phyloP scores from a whole-genome alignment of 2,797 vertebrate genomes.

The Cottoperca gobio region DNA sequence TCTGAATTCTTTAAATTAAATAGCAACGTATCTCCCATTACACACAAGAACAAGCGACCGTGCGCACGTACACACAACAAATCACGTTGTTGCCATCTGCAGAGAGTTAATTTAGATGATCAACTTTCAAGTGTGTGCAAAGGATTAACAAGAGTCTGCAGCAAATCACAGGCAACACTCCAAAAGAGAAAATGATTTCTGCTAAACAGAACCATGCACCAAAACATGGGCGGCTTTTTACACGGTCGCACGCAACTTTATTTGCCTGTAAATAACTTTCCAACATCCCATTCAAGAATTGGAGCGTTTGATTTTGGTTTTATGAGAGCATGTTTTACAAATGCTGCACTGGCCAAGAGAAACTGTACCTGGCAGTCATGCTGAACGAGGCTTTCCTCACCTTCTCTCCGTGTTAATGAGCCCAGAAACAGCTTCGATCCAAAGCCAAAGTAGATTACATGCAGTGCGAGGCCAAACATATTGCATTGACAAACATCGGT shows the following conservation, averaged over 20 bases:
- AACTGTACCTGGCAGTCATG: constrained; percentile 75
- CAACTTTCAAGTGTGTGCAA: constrained; percentile 53
- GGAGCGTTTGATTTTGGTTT: constrained; percentile 74
- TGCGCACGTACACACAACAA: constrained; percentile 6
- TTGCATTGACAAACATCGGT: constrained; percentile 42
- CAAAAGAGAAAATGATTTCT: constrained; percentile 71
- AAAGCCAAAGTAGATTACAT: constrained; percentile 56
- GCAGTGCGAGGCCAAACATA: constrained; percentile 33
- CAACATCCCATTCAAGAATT: constrained; percentile 76
- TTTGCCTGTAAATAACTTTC: constrained; percentile 82
- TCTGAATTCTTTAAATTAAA: constrained; percentile 46
- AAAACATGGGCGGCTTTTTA: constrained; percentile 53
- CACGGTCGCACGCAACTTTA: constrained; percentile 75
- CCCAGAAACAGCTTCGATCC: constrained; percentile 48
- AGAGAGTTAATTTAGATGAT: constrained; percentile 62
- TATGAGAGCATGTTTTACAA: constrained; percentile 79
- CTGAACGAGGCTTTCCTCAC: constrained; percentile 66
- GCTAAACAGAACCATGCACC: constrained; percentile 71
- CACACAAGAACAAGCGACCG: constrained; percentile 1
- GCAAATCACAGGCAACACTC: constrained; percentile 62
- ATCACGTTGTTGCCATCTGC: constrained; percentile 9
- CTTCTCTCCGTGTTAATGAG: constrained; percentile 60
- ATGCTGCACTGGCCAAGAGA: constrained; percentile 70
- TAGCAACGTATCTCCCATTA: constrained; percentile 15
- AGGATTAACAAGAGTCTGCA: constrained; percentile 67